phyloP scores from a whole-genome alignment of 1,140 invertebrate species.

The Drosophila kanapiae region DNA sequence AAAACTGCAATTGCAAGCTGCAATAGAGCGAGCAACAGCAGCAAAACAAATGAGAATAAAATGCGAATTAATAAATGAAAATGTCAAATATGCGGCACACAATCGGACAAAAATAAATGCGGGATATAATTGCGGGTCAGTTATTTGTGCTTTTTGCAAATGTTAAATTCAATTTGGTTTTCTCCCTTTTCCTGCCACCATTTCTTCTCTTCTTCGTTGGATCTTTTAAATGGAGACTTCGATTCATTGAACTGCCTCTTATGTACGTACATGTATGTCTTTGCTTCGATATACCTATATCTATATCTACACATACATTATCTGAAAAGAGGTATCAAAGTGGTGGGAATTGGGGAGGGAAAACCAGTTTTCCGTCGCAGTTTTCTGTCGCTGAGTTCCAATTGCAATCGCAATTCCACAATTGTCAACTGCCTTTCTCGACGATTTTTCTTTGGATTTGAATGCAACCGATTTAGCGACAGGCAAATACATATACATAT shows the following conservation, averaged over 20 bases:
- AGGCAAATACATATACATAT: neutral
- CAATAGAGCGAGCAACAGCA: slow-evolving; percentile 1
- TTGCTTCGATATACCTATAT: neutral
- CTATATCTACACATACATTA: neutral
- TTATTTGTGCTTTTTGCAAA: neutral
- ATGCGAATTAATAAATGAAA: slow-evolving; percentile 7
- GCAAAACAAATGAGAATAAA: neutral
- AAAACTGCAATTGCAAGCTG: slow-evolving; percentile 5
- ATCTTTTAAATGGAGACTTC: slow-evolving; percentile 28
- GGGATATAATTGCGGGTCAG: neutral
- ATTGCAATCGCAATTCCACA: slow-evolving; percentile 62
- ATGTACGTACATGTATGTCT: neutral
- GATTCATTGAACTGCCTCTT: slow-evolving; percentile 44
- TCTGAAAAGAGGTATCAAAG: neutral
- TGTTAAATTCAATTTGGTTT: neutral
- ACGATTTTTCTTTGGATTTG: slow-evolving; percentile 49
- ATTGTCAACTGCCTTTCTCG: slow-evolving; percentile 53
- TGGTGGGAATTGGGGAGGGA: no score
- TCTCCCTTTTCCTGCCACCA: neutral
- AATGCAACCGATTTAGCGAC: slow-evolving; percentile 36
- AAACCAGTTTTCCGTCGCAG: slow-evolving; percentile 48
- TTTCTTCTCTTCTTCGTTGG: slow-evolving; percentile 4
- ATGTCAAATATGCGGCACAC: slow-evolving; percentile 8
- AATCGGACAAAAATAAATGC: neutral
- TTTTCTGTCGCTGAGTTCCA: slow-evolving; percentile 40